Percentiles rank a stretch among this genome's conserved stretches.
Conservation (phyloP, 2,888 invertebrate genomes). For the Dione vanillae region DNA sequence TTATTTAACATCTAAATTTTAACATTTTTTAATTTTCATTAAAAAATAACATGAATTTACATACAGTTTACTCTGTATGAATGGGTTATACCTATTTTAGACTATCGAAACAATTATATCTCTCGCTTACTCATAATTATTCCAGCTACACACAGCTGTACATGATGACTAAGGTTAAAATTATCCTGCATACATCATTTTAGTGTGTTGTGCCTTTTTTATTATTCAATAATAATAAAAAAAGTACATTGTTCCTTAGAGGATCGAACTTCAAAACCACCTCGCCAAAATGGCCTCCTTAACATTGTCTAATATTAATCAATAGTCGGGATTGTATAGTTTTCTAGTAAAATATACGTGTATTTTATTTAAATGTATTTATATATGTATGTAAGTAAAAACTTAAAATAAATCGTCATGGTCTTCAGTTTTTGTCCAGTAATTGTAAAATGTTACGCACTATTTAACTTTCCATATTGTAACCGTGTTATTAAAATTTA, state of each 20-base stretch:
- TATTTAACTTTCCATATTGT: too few relatives aligned
- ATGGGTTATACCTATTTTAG: not conserved
- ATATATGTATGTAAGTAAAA: not conserved
- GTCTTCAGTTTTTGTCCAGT: not conserved
- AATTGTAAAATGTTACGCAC: not conserved
- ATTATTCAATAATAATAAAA: too few relatives aligned
- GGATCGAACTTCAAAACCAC: too few relatives aligned
- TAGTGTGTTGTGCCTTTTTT: too few relatives aligned
- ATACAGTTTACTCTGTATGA: not conserved
- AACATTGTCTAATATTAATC: too few relatives aligned
- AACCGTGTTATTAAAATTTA: too few relatives aligned
- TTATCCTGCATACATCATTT: too few relatives aligned
- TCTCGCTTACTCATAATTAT: not conserved
- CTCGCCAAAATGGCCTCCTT: too few relatives aligned
- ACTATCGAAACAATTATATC: not conserved
- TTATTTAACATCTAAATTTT: slow-evolving; percentile 3
- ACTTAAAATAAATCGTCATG: not conserved
- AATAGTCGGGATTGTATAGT: too few relatives aligned
- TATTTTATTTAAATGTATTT: not conserved
- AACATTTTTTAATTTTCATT: not conserved
- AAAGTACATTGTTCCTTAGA: too few relatives aligned
- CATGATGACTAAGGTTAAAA: too few relatives aligned
- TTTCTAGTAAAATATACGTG: not conserved
- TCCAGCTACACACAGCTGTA: too few relatives aligned
- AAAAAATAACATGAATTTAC: not conserved